Evolutionary conservation across 2,888 invertebrate genomes (phyloP), one percentile per base, ranked within the genome.

Genomic region (Agriotes lineatus): DNA sequence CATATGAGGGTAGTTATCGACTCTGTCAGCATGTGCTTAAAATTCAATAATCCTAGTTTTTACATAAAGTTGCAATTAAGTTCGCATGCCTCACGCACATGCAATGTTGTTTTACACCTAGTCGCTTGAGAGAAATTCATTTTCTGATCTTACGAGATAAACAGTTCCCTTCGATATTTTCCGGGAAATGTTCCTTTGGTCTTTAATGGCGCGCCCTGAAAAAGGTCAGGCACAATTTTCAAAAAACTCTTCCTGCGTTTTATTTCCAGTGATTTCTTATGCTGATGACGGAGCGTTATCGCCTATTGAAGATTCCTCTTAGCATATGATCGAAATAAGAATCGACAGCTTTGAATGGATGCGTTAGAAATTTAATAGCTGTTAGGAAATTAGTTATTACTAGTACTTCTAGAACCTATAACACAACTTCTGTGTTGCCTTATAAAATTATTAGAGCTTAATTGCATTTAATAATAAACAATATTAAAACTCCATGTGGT

Each of bases 321-420:
- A 74, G 71, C 73, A 72, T 74, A 75, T 65, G 54, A 72, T 60
- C 71, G 59, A 73, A 68, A 72, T 69, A 69, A 57, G 25, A n/a
- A n/a, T n/a, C n/a, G n/a, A n/a, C n/a, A n/a, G n/a, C n/a, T n/a
- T n/a, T n/a, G n/a, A n/a, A n/a, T n/a, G n/a, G n/a, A n/a, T n/a
- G n/a, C n/a, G n/a, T n/a, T n/a, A n/a, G n/a, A n/a, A n/a, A n/a
- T n/a, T n/a, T n/a, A n/a, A n/a, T n/a, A n/a, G n/a, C n/a, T n/a
- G n/a, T n/a, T n/a, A n/a, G n/a, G n/a, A n/a, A n/a, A n/a, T n/a
- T n/a, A n/a, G n/a, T n/a, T n/a, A n/a, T n/a, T n/a, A n/a, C n/a
- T n/a, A n/a, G n/a, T n/a, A n/a, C n/a, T n/a, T n/a, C n/a, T n/a
- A n/a, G n/a, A n/a, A n/a, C n/a, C n/a, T n/a, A n/a, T n/a, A n/a